A percentile compares a stretch with the other conserved stretches of the same genome.
Conservation (phyloP, 2,113 vertebrate genomes). For the Salvator merianae region DNA sequence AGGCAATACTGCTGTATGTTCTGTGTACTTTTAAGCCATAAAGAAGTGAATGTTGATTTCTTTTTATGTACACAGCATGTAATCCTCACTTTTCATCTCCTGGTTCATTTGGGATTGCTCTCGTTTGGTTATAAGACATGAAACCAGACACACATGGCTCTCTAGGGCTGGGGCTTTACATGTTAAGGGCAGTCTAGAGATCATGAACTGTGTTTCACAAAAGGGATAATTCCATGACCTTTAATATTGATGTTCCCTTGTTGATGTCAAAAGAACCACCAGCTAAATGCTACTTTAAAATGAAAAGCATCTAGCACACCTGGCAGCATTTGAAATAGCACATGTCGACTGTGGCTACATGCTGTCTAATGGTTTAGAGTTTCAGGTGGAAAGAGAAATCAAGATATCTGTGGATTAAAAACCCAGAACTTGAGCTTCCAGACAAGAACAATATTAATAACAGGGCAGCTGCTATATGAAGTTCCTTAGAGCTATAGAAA, state of each 20-base stretch:
- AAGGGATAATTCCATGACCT: background rate
- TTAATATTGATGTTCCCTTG: background rate
- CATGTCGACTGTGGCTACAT: background rate
- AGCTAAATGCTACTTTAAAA: background rate
- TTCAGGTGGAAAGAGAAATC: conserved; percentile 49
- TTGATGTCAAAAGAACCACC: background rate
- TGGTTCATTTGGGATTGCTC: background rate
- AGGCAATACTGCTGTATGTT: background rate
- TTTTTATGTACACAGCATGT: background rate
- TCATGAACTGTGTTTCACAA: background rate
- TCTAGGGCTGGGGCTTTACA: background rate
- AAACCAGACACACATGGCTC: background rate
- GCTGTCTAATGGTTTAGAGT: background rate
- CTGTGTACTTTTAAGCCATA: background rate
- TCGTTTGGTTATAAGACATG: background rate
- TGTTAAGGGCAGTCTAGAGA: background rate
- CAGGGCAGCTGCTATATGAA: conserved; percentile 29
- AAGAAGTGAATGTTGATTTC: background rate
- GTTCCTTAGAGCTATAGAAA: conserved; percentile 29
- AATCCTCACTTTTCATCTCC: background rate
- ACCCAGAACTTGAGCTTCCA: conserved; percentile 43
- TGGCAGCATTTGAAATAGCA: background rate
- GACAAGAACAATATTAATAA: conserved; percentile 53
- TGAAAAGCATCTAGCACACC: background rate
- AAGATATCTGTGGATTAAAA: conserved; percentile 58